These are phyloP conservation scores for Pelagia noctiluca DNA, from an alignment of 30 jellyfish, hydroid and myxozoan species.

Conservation along the genomic window DNA sequence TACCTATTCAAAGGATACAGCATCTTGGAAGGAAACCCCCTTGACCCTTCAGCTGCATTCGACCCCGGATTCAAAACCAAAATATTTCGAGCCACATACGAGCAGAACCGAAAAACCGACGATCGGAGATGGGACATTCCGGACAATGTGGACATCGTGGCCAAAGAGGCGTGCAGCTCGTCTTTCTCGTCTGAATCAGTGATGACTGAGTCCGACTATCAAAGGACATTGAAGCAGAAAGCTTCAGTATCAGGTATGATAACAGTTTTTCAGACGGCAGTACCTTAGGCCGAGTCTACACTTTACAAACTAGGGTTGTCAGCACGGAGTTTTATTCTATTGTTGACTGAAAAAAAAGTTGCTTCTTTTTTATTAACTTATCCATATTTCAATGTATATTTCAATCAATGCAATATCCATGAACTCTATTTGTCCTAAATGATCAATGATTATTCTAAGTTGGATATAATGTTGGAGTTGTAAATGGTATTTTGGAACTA, in stretches of 20 bases:
- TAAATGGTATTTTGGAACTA: no score
- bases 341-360: no score
- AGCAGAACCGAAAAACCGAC: conserved; percentile 22
- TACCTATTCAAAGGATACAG: conserved; percentile 36
- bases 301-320: neutral
- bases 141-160: conserved; percentile 22
- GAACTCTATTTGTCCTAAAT: no score
- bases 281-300: no score
- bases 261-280: no score
- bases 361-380: no score
- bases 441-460: no score
- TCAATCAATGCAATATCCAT: no score
- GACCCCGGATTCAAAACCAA: conserved; percentile 57
- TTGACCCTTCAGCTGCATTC: conserved; percentile 39
- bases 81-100: conserved; percentile 45
- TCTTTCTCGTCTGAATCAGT: conserved; percentile 32
- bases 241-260: conserved; percentile 53
- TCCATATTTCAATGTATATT: no score
- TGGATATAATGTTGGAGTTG: no score
- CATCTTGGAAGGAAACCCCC: conserved; percentile 48
- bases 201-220: conserved; percentile 48
- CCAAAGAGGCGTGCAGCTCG: conserved; percentile 33
- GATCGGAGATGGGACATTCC: conserved; percentile 41
- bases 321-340: no score
- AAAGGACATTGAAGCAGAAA: conserved; percentile 25